Base-by-base conservation (phyloP, 92 coral and sea anemone genomes). In the Phenganax stokvisi region DNA sequence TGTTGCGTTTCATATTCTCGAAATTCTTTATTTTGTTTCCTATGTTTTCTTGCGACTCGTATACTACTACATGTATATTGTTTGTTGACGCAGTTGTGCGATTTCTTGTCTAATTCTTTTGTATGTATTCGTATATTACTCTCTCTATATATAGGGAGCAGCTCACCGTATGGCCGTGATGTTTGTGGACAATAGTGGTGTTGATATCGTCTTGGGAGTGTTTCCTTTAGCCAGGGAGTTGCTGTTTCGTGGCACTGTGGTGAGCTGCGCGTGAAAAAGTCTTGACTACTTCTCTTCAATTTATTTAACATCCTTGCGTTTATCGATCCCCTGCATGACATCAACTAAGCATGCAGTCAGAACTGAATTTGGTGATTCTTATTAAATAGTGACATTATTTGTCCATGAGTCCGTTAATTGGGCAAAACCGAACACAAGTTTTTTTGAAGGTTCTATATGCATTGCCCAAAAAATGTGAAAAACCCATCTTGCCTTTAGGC, bases 131-230 rank as follows among this genome's bases (percentile, higher is more conserved):
- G 12, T 54, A 20, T 73, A 51, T 51, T 51, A 0, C 25, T 11
- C 60, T 81, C 60, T 25, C 6, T 56, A 71, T 25, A 64, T 56
- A 0, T 91, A 94, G 98, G 91, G 92, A 52, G 80, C 85, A 5
- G 85, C 97, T 72, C 96, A 94, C 85, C 85, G 89, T 83, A 86
- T 79, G 51, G 98, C 92, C 4, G 92, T 94, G 47, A 83, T 94
- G 78, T 94, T 94, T 86, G 98, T 94, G 54, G 98, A 94, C 63
- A 94, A 94, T 86, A 94, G 98, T 80, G 98, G 98, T 10, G 92
- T 87, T 28, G 98, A 94, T 75, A 87, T 94, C 72, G 92, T 94
- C 29, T 81, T 94, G 16, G 98, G 98, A 56, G 88, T 94, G 66
- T 91, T 94, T 67, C 98, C 98, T 7, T 94, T 94, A 53, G 92